These are phyloP conservation scores for Allobates femoralis DNA, from an alignment of 2,797 vertebrate species.

Conservation along the genomic window DNA sequence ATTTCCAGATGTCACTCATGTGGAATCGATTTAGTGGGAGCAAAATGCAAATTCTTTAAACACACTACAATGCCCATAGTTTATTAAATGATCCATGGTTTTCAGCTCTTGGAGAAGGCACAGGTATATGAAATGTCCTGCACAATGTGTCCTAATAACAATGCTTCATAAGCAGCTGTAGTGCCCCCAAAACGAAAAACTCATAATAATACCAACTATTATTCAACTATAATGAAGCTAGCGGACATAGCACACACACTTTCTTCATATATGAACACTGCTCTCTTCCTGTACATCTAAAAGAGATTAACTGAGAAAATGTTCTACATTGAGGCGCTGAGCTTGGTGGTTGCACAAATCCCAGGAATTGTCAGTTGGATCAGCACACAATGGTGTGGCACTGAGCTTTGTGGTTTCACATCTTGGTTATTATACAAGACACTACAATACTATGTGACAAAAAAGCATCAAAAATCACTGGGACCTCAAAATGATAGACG, in stretches of 20 bases:
- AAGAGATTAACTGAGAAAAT: too few relatives aligned
- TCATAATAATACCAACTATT: not conserved
- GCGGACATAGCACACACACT: not conserved
- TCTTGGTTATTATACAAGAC: too few relatives aligned
- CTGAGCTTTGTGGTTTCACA: too few relatives aligned
- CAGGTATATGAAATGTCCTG: not conserved
- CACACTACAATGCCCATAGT: not conserved
- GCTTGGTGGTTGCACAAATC: too few relatives aligned
- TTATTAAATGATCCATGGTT: not conserved
- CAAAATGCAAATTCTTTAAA: not conserved
- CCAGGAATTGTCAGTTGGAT: too few relatives aligned
- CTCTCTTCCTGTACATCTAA: too few relatives aligned
- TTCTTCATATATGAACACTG: too few relatives aligned
- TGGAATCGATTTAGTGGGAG: not conserved
- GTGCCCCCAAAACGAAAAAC: not conserved
- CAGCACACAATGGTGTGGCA: too few relatives aligned
- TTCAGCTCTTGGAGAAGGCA: not conserved
- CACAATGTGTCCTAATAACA: not conserved
- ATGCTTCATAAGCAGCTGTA: not conserved
- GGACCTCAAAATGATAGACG: too few relatives aligned
- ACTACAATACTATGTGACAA: too few relatives aligned
- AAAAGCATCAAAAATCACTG: too few relatives aligned
- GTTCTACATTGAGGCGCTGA: too few relatives aligned
- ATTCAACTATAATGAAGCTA: not conserved
- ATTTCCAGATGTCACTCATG: not conserved